These are phyloP conservation scores for Stigmatopora argus DNA, from an alignment of 2,113 vertebrate species.

Conservation along the genomic window DNA sequence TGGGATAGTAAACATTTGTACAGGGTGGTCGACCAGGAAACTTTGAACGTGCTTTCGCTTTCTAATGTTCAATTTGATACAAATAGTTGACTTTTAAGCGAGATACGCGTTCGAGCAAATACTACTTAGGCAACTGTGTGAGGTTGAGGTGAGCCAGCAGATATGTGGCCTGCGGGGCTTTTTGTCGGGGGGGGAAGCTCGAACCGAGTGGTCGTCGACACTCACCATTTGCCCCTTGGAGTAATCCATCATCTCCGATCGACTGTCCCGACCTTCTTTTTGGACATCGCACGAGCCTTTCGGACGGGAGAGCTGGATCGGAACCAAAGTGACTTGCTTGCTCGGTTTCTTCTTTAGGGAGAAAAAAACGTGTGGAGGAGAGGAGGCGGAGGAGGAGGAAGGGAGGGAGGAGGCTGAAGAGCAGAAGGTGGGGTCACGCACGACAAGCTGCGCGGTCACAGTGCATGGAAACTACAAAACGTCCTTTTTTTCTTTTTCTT, in stretches of 20 bases:
- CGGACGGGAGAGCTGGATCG: background rate
- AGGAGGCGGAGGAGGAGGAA: conserved; percentile 43
- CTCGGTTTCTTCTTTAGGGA: background rate
- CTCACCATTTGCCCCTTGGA: conserved; percentile 76
- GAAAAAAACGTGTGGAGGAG: background rate
- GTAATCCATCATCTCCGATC: conserved; percentile 71
- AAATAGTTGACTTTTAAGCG: background rate
- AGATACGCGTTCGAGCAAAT: background rate
- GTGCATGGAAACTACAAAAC: conserved; percentile 69
- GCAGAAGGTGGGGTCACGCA: conserved; percentile 58
- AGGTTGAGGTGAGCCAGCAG: background rate
- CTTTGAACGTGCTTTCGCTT: background rate
- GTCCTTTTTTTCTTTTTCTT: conserved; percentile 62
- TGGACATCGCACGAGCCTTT: conserved; percentile 46
- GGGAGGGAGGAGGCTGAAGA: conserved; percentile 31
- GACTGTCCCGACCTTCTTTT: conserved; percentile 31
- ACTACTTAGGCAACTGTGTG: background rate
- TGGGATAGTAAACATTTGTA: background rate
- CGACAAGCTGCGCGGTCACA: conserved; percentile 45
- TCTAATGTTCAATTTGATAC: background rate
- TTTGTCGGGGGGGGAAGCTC: conserved; percentile 10
- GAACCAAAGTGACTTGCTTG: background rate
- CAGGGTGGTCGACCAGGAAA: background rate
- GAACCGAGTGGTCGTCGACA: conserved; percentile 46
- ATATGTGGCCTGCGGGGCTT: conserved; percentile 8